phyloP scores from a whole-genome alignment of 2,888 invertebrate species.

The Platycnemis pennipes region DNA sequence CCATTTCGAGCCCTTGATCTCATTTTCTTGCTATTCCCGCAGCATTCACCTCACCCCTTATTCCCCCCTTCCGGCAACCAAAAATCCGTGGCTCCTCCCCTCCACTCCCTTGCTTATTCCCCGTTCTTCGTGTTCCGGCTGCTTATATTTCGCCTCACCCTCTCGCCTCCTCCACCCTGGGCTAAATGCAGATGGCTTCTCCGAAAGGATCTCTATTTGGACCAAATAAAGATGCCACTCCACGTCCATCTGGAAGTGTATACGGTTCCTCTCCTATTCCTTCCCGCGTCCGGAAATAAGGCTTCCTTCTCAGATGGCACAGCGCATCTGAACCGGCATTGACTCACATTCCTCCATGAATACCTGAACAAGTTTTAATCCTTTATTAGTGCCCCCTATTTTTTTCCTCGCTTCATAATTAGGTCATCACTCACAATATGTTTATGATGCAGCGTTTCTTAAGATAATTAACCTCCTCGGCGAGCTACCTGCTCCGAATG shows the following conservation, averaged over 20 bases:
- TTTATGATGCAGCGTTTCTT: background rate
- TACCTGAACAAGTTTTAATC: background rate
- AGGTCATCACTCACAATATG: no score
- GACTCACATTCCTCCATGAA: background rate
- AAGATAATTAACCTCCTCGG: background rate
- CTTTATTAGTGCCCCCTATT: background rate
- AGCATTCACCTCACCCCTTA: background rate
- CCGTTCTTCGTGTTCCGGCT: background rate
- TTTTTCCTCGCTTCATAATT: background rate
- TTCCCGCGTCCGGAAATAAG: background rate
- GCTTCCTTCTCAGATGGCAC: no score
- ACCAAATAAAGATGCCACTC: constrained; percentile 21
- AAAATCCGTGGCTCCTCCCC: background rate
- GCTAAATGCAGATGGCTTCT: background rate
- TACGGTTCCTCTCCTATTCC: background rate
- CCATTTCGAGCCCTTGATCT: background rate
- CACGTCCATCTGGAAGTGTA: background rate
- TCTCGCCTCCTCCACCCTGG: background rate
- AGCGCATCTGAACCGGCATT: background rate
- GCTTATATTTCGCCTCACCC: background rate
- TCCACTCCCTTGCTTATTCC: background rate
- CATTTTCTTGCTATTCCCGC: background rate
- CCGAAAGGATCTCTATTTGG: background rate
- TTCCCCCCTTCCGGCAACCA: background rate
- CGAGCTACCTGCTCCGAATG: background rate